Conservation (phyloP, 1,140 invertebrate species). For the Solenopsis invicta region DNA sequence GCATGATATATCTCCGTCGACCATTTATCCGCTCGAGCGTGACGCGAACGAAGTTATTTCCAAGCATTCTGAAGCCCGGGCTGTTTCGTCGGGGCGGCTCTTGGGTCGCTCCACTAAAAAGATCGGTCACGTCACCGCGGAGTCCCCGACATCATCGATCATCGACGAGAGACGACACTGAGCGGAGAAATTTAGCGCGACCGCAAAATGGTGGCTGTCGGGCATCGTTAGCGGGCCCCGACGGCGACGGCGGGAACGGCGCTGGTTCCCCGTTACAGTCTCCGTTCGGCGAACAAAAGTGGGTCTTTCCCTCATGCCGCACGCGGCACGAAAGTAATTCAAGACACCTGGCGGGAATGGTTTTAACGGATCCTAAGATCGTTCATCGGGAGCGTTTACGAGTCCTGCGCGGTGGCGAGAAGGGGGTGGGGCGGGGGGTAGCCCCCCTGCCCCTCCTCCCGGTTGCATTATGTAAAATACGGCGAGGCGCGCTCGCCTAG, state of each 20-base stretch:
- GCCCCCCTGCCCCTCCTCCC: neutral
- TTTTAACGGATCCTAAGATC: conserved; percentile 65
- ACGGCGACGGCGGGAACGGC: conserved; percentile 11
- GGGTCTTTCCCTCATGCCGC: conserved; percentile 47
- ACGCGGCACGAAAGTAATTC: conserved; percentile 52
- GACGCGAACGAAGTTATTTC: conserved; percentile 11
- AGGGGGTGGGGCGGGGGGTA: too few species aligned
- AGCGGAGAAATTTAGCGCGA: conserved; percentile 6
- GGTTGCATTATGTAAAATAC: conserved; percentile 75
- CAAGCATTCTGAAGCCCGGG: neutral
- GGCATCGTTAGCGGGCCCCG: conserved; percentile 33
- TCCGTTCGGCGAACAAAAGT: conserved; percentile 59
- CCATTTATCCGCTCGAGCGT: conserved; percentile 32
- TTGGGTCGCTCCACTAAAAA: neutral
- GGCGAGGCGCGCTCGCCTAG: conserved; percentile 53
- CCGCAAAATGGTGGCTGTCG: conserved; percentile 33
- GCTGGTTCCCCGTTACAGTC: conserved; percentile 50
- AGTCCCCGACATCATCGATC: conserved; percentile 45
- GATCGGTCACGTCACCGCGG: conserved; percentile 33
- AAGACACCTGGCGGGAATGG: conserved; percentile 61
- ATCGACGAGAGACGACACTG: conserved; percentile 7
- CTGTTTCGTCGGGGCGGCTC: neutral
- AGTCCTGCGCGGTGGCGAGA: neutral
- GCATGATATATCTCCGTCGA: conserved; percentile 5
- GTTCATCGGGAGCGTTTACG: conserved; percentile 16